These are phyloP conservation scores for Menura novaehollandiae DNA, from an alignment of 2,113 vertebrate genomes.

Conservation along the genomic window DNA sequence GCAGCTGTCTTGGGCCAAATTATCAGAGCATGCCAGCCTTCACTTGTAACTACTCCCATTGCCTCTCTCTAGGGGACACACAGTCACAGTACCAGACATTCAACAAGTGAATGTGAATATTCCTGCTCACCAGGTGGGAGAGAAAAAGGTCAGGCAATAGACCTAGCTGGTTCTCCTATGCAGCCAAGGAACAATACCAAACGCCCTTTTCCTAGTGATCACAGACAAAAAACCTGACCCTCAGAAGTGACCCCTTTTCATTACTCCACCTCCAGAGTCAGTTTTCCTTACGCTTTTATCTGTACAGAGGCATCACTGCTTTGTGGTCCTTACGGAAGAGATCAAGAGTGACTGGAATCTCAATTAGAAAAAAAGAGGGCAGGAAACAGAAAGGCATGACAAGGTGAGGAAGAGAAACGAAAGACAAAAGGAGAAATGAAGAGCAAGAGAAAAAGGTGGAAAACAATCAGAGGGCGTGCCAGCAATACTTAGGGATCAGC, in stretches of 20 bases:
- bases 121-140: neutral
- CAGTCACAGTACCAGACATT: neutral
- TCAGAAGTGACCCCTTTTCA: neutral
- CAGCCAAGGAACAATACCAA: neutral
- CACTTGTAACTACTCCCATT: neutral
- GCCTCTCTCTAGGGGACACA: neutral
- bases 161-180: neutral
- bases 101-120: neutral
- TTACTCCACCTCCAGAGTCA: neutral
- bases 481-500: neutral
- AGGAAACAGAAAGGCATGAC: neutral
- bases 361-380: neutral
- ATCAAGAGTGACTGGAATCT: constrained; percentile 27
- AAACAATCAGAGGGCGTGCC: neutral
- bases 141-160: neutral
- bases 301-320: neutral
- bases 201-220: neutral
- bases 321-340: neutral
- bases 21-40: neutral
- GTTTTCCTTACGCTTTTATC: neutral
- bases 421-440: neutral
- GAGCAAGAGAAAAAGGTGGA: neutral
- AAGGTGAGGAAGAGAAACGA: neutral
- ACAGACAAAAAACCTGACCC: neutral
- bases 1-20: neutral